These are phyloP conservation scores for Ptilodon capucinus DNA, from an alignment of 2,888 invertebrate species.

Conservation along the genomic window DNA sequence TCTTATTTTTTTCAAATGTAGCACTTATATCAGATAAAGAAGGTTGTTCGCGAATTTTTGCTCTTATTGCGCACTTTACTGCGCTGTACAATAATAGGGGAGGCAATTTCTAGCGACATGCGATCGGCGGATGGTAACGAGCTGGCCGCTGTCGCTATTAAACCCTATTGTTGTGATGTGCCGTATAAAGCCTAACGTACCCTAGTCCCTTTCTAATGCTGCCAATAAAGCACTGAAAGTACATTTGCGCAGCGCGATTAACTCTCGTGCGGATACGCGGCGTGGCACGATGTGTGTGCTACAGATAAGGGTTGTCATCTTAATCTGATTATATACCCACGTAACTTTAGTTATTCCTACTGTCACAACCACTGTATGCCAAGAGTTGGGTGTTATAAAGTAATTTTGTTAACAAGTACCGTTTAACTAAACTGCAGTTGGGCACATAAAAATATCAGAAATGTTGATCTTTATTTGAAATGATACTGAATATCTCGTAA, in stretches of 20 bases:
- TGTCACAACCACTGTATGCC: too few relatives aligned
- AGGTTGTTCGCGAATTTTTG: conserved; percentile 55
- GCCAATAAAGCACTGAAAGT: conserved; percentile 67
- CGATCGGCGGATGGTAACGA: conserved; percentile 64
- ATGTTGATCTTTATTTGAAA: too few relatives aligned
- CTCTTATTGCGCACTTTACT: conserved; percentile 57
- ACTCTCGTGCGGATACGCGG: conserved; percentile 29
- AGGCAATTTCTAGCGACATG: conserved; percentile 63
- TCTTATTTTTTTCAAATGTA: conserved; percentile 17
- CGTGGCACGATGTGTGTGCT: conserved; percentile 30
- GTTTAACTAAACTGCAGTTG: too few relatives aligned
- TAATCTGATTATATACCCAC: too few relatives aligned
- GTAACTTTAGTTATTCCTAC: background rate
- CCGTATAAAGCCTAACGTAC: conserved; percentile 61
- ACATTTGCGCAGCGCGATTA: conserved; percentile 60
- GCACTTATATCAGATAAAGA: conserved; percentile 43
- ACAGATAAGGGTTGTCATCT: conserved; percentile 23
- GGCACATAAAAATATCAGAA: too few relatives aligned
- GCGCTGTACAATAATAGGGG: conserved; percentile 58
- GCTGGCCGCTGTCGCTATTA: conserved; percentile 64
- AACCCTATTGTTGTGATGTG: conserved; percentile 69
- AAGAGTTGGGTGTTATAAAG: too few relatives aligned
- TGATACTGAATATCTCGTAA: too few relatives aligned
- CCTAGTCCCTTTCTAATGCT: conserved; percentile 64
- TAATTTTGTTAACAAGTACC: too few relatives aligned